Percentiles rank a stretch among this genome's conserved stretches.
Conservation (phyloP, 2,888 invertebrate species). For the Tholera decimalis region DNA sequence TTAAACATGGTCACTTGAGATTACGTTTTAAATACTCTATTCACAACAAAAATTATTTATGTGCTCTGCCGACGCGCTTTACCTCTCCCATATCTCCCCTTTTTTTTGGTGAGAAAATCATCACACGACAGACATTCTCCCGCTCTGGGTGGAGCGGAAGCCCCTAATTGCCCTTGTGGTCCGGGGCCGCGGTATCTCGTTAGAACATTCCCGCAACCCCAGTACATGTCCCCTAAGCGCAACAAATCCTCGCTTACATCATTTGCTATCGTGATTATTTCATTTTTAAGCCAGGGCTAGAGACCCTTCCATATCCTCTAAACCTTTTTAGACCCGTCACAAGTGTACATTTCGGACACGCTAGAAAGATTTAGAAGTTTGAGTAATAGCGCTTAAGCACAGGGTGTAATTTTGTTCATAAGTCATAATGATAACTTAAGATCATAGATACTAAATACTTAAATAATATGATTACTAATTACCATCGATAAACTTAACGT, state of each 20-base stretch:
- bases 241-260: conserved; percentile 8
- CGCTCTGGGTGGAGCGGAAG: too few relatives aligned
- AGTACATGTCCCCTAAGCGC: not conserved
- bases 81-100: too few relatives aligned
- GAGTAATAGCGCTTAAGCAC: conserved; percentile 78
- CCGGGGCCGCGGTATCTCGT: too few relatives aligned
- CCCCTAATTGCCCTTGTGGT: too few relatives aligned
- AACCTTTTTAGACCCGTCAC: conserved; percentile 37
- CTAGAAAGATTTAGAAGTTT: conserved; percentile 70
- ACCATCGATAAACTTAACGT: conserved; percentile 62
- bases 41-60: conserved; percentile 38
- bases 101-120: too few relatives aligned
- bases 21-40: conserved; percentile 18
- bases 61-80: not conserved
- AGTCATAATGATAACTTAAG: conserved; percentile 68
- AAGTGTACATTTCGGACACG: conserved; percentile 61
- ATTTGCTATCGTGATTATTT: conserved; percentile 27
- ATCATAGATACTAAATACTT: conserved; percentile 57
- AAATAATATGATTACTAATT: conserved; percentile 59
- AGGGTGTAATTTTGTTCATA: conserved; percentile 77
- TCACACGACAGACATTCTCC: too few relatives aligned
- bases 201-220: too few relatives aligned
- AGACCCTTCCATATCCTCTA: conserved; percentile 3
- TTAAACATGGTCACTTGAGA: conserved; percentile 2
- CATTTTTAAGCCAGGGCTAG: conserved; percentile 10